Evolutionary conservation across 2,797 vertebrate species (phyloP), one percentile per base, ranked within the genome.

Genomic region (Schizopygopsis pylzovi): DNA sequence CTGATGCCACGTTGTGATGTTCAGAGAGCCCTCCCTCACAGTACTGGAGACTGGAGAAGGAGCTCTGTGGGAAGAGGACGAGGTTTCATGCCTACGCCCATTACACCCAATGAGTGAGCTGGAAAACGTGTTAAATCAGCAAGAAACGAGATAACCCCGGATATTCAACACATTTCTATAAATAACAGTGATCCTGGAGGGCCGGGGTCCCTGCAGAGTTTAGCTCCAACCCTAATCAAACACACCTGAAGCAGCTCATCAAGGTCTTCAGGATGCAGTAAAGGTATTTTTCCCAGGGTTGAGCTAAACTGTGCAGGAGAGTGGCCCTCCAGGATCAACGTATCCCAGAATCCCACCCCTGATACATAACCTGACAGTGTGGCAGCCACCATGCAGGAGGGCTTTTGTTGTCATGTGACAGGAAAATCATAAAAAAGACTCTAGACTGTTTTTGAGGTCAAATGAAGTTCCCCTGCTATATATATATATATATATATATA

Each of bases 1-100:
- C 77, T 76, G 78, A 54, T 95, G 94, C 94, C 94, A 96, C 95
- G 95, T 96, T 95, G 95, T 92, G 93, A 93, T 92, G 92, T 92
- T 91, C 82, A 79, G 87, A 84, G 84, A 93, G 86, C 87, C 93
- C 95, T 93, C 94, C 95, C 93, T 91, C 49, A 39, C 82, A 63
- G 85, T 45, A 49, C 47, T 49, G 81, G 47, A 52, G 15, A 73
- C 90, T 90, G 91, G 87, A 87, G 87, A 85, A 79, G 61, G 59
- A 84, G 88, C 49, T 81, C 25, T 71, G 67, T 63, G 33, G 37
- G 68, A 79, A 61, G 33, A 87, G 54, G 41, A 65, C 81, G 81
- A 85, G 61, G 33, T 10, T 20, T 25, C 33, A 70, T 49, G 56
- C 63, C 49, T 68, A 88, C 65, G 73, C 88, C 89, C 88, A 61